Evolutionary conservation across 2,113 vertebrate genomes (phyloP), one percentile per base, ranked within the genome.

Genomic region (Nothoprocta perdicaria): DNA sequence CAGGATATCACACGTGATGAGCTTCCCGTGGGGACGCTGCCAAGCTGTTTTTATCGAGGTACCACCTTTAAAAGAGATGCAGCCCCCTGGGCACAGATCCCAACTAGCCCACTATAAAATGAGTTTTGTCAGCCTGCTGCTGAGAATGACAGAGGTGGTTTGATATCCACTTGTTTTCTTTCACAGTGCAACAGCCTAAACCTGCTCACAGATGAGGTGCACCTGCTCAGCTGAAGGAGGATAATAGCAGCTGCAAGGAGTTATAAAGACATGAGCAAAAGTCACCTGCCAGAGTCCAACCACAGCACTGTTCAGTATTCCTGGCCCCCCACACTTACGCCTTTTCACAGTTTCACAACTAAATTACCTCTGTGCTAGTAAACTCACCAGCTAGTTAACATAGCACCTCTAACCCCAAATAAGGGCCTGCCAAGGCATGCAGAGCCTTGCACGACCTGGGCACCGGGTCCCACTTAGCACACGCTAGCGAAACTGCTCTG

Each of bases 361-460:
- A 1, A 84, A 19, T 46, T 62, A 63, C 6, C 9, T 55, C 46
- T 48, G 46, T 5, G 33, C 38, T 17, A 38, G 48, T 23, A 22
- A 48, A 48, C 48, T 21, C 43, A 53, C 17, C 15, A 43, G 43
- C 60, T 69, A 50, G 23, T 7, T 35, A 67, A 29, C 13, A 10
- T 1, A 8, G 63, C 61, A 14, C 45, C 41, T 41, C 57, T 53
- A 43, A 73, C 58, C 26, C 5, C 4, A 4, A 35, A 10, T 14
- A 35, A 73, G 48, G 40, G 14, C 38, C 69, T 50, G 60, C 74
- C 48, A 53, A 40, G 55, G 22, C 69, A 33, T 2, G 15, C 58
- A 27, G n/a, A 48, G 38, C 52, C 69, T 68, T 41, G 9, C 9
- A 6, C 2, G 48, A 0, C 0, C 26, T 0, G 16, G 29, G 11